Conservation (phyloP, 2,797 vertebrate genomes). For the Eptatretus atami region DNA sequence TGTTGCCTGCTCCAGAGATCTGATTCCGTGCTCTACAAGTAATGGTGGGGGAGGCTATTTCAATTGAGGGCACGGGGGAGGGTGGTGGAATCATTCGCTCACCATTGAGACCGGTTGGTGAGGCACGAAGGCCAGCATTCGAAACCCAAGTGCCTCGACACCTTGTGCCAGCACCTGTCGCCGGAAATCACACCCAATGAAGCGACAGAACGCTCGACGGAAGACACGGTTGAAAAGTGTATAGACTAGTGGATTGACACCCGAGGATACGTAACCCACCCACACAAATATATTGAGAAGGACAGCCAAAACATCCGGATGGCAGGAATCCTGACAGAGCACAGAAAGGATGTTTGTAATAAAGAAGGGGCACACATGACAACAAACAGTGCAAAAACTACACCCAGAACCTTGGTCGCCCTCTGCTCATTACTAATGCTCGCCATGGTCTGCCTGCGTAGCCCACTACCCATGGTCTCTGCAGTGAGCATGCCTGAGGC, state of each 20-base stretch:
- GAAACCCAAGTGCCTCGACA: no score
- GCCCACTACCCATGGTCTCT: background rate
- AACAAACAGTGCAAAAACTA: slow-evolving; percentile 82
- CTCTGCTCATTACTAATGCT: slow-evolving; percentile 86
- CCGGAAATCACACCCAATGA: slow-evolving; percentile 27
- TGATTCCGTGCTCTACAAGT: no score
- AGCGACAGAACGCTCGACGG: slow-evolving; percentile 48
- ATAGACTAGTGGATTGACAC: slow-evolving; percentile 70
- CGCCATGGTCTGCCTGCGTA: slow-evolving; percentile 42
- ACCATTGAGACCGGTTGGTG: no score
- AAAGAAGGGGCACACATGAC: slow-evolving; percentile 95
- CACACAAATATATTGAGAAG: slow-evolving; percentile 76
- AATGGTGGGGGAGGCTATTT: no score
- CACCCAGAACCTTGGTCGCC: slow-evolving; percentile 74
- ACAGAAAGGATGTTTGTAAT: slow-evolving; percentile 68
- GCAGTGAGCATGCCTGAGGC: no score
- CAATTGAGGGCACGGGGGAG: no score
- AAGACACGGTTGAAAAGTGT: slow-evolving; percentile 78
- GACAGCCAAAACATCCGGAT: slow-evolving; percentile 22
- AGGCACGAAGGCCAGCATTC: no score
- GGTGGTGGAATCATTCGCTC: no score
- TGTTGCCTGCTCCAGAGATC: no score
- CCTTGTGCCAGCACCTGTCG: background rate
- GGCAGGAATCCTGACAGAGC: slow-evolving; percentile 33
- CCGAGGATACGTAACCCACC: slow-evolving; percentile 79